phyloP scores from a whole-genome alignment of 2,888 invertebrate genomes.

The Erebia palarica region DNA sequence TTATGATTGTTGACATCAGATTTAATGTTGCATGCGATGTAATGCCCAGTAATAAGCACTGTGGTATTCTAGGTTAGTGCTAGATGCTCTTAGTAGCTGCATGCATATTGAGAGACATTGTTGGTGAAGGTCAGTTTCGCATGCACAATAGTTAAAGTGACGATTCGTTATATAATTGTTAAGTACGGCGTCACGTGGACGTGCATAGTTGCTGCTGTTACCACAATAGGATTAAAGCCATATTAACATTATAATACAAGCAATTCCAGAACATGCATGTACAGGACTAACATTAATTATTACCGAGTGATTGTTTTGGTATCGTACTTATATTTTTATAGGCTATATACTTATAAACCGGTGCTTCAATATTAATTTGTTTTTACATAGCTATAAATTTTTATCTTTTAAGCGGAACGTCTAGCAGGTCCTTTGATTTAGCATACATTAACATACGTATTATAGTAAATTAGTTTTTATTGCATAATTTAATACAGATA shows the following conservation, averaged over 20 bases:
- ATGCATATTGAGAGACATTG: slow-evolving; percentile 59
- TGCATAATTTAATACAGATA: slow-evolving; percentile 18
- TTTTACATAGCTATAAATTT: slow-evolving; percentile 35
- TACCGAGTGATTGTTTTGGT: slow-evolving; percentile 22
- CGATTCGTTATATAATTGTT: slow-evolving; percentile 36
- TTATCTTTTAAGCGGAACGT: slow-evolving; percentile 36
- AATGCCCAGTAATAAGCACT: slow-evolving; percentile 39
- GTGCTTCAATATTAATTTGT: slow-evolving; percentile 36
- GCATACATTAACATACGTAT: slow-evolving; percentile 41
- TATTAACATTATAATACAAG: slow-evolving; percentile 22
- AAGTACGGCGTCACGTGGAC: slow-evolving; percentile 31
- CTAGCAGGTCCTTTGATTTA: slow-evolving; percentile 38
- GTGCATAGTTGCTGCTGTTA: slow-evolving; percentile 8
- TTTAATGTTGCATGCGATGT: slow-evolving; percentile 23
- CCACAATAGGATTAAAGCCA: slow-evolving; percentile 23
- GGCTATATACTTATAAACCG: slow-evolving; percentile 41
- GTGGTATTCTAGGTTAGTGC: slow-evolving; percentile 46
- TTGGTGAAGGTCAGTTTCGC: slow-evolving; percentile 70
- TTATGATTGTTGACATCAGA: slow-evolving; percentile 42
- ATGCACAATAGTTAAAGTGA: slow-evolving; percentile 52
- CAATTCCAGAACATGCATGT: slow-evolving; percentile 15
- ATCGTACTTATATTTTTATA: slow-evolving; percentile 20
- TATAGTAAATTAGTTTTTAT: slow-evolving; percentile 27
- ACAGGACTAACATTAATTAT: slow-evolving; percentile 1
- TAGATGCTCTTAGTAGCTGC: slow-evolving; percentile 61